phyloP scores from a whole-genome alignment of 1,140 invertebrate species.

The Paralvinella palmiformis region DNA sequence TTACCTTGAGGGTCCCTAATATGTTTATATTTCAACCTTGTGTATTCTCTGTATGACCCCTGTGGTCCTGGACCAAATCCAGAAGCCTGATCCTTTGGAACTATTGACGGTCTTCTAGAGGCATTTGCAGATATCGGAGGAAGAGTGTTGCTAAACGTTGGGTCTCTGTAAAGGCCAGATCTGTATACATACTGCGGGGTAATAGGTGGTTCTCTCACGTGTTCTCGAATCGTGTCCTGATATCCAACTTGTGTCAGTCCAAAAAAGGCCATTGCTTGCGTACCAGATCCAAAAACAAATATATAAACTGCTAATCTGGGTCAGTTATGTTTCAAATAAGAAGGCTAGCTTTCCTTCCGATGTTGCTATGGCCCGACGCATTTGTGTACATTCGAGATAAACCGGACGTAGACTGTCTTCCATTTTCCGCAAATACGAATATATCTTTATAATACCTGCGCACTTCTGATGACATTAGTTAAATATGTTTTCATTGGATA shows the following conservation, averaged over 20 bases:
- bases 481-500: too few species aligned
- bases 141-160: background rate
- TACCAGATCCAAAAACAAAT: too few species aligned
- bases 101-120: constrained; percentile 22
- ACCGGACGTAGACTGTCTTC: too few species aligned
- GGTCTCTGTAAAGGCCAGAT: constrained; percentile 5
- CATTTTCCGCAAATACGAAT: too few species aligned
- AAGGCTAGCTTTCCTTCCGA: too few species aligned
- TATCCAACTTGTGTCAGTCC: constrained; percentile 44
- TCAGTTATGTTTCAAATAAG: too few species aligned
- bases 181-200: constrained; percentile 12
- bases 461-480: too few species aligned
- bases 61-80: constrained; percentile 41
- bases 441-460: too few species aligned
- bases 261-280: constrained; percentile 49
- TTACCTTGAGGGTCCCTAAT: constrained; percentile 37
- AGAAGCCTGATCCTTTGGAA: constrained; percentile 38
- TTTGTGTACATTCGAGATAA: constrained; percentile 6
- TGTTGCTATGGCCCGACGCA: background rate
- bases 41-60: constrained; percentile 40
- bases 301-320: too few species aligned
- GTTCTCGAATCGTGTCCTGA: constrained; percentile 41
- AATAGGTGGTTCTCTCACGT: constrained; percentile 18
- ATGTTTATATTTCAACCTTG: constrained; percentile 41
- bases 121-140: constrained; percentile 9